Conservation (phyloP, 2,113 vertebrate genomes). For the Pitta sordida region DNA sequence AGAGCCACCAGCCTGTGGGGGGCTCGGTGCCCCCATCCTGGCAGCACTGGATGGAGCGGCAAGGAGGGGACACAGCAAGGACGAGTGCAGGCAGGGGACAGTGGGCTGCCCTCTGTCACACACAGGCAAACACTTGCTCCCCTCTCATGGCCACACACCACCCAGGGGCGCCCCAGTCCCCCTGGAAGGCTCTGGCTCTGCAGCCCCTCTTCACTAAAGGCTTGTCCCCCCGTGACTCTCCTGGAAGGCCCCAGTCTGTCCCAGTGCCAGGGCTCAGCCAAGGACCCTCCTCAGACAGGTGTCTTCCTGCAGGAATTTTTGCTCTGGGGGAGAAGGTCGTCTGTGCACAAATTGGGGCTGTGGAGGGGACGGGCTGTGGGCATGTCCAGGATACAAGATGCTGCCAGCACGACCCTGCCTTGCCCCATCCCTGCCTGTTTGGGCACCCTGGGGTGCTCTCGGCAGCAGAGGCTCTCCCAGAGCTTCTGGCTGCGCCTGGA, state of each 20-base stretch:
- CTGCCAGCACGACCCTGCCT: slow-evolving; percentile 27
- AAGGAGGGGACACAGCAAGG: neutral
- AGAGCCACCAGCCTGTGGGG: accelerated
- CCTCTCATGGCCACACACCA: accelerated
- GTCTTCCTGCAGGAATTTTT: slow-evolving; percentile 39
- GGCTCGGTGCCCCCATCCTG: accelerated
- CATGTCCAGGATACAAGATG: neutral
- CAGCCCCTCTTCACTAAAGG: neutral
- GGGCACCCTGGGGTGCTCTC: neutral
- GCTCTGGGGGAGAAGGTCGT: slow-evolving; percentile 66
- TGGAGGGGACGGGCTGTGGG: neutral
- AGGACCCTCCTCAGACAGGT: slow-evolving; percentile 22
- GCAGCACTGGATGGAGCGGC: neutral
- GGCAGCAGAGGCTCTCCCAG: neutral
- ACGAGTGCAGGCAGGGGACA: neutral
- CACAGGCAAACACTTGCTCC: neutral
- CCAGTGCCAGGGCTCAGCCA: neutral
- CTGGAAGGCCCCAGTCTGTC: neutral
- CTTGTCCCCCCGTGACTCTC: accelerated
- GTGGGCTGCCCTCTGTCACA: neutral
- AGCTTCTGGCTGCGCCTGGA: neutral
- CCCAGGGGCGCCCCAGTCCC: neutral
- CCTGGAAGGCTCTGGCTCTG: neutral
- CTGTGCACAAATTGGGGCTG: neutral
- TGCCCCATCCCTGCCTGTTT: neutral